Conservation (phyloP, 2,113 vertebrate species). For the Lucifuga dentata region DNA sequence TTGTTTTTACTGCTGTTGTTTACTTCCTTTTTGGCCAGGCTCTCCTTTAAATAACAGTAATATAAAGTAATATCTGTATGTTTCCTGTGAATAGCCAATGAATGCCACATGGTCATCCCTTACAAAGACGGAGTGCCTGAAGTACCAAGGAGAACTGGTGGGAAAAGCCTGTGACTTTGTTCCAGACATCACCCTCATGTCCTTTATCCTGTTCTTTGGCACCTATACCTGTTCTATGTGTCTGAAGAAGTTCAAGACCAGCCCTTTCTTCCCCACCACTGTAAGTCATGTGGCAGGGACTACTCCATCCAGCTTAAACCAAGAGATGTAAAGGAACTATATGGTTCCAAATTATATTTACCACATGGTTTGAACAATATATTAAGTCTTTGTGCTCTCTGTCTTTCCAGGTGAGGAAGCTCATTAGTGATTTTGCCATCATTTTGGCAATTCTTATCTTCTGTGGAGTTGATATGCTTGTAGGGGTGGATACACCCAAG, state of each 20-base stretch:
- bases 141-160: constrained; percentile 87
- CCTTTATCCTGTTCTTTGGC: constrained; percentile 97
- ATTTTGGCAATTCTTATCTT: constrained; percentile 97
- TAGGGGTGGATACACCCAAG: constrained; percentile 97
- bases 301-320: background rate
- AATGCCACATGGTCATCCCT: constrained; percentile 89
- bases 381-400: constrained; percentile 7
- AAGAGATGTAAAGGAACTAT: background rate
- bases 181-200: constrained; percentile 97
- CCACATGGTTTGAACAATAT: background rate
- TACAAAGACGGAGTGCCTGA: constrained; percentile 87
- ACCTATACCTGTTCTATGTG: constrained; percentile 97
- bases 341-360: no score
- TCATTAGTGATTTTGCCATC: constrained; percentile 99
- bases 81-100: constrained; percentile 68
- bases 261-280: constrained; percentile 95
- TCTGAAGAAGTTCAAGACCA: constrained; percentile 98
- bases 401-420: constrained; percentile 91
- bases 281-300: constrained; percentile 80
- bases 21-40: no score
- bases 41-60: background rate
- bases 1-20: background rate
- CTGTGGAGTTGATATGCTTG: constrained; percentile 91
- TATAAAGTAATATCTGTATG: background rate
- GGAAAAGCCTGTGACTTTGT: constrained; percentile 90